phyloP scores from a whole-genome alignment of 1,140 invertebrate genomes.

The Megalopta genalis region DNA sequence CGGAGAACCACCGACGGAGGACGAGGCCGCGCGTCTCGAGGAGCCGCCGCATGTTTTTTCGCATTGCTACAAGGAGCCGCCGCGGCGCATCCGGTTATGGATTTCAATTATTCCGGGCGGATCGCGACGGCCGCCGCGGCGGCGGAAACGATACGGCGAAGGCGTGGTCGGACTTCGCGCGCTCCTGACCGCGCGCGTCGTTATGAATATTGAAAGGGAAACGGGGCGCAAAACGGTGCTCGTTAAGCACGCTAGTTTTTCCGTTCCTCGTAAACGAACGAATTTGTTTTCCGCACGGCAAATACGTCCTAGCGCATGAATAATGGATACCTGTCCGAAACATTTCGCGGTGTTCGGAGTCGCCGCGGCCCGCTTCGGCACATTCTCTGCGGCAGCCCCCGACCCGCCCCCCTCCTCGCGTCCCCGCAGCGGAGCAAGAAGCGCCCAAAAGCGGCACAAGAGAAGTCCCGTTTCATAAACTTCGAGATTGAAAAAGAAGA shows the following conservation, averaged over 20 bases:
- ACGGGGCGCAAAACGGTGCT: slow-evolving; percentile 37
- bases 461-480: too few species aligned
- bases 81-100: background rate
- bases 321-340: slow-evolving; percentile 56
- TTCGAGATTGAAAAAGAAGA: too few species aligned
- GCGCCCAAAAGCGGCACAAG: too few species aligned
- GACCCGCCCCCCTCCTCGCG: too few species aligned
- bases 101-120: background rate
- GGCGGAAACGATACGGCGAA: background rate
- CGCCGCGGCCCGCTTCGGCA: background rate
- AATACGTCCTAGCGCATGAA: slow-evolving; percentile 52
- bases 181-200: slow-evolving; percentile 15
- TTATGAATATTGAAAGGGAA: slow-evolving; percentile 58
- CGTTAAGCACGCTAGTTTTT: slow-evolving; percentile 54
- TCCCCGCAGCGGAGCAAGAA: too few species aligned
- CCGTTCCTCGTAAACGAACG: slow-evolving; percentile 33
- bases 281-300: slow-evolving; percentile 57
- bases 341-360: slow-evolving; percentile 52
- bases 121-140: background rate
- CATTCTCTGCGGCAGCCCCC: too few species aligned
- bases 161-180: background rate
- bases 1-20: too few species aligned
- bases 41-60: background rate
- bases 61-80: background rate
- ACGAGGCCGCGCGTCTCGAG: too few species aligned